Percentiles rank a stretch among this genome's conserved stretches.
Evolutionary conservation across 2,888 invertebrate species (phyloP).

Genomic region (Ennomos quercinarius): DNA sequence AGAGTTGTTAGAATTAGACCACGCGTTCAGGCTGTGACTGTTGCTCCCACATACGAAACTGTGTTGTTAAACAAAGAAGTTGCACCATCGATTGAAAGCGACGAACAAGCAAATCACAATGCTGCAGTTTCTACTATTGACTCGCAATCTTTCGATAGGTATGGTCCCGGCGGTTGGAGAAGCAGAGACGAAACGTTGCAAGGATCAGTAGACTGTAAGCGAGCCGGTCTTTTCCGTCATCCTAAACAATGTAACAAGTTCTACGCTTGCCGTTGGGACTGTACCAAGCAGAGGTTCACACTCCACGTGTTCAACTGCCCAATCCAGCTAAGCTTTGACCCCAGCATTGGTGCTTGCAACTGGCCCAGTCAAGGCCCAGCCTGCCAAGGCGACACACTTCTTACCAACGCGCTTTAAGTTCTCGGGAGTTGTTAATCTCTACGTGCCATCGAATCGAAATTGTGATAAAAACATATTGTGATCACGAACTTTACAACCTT

Average conservation of each 20-base stretch:
- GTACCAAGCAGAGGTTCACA: slow-evolving; percentile 90
- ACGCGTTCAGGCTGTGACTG: slow-evolving; percentile 69
- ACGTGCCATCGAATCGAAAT: slow-evolving; percentile 80
- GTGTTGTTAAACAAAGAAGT: slow-evolving; percentile 69
- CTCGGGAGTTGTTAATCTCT: slow-evolving; percentile 52
- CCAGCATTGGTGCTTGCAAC: slow-evolving; percentile 91
- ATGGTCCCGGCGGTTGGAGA: slow-evolving; percentile 87
- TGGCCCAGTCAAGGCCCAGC: slow-evolving; percentile 93
- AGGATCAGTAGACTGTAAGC: slow-evolving; percentile 86
- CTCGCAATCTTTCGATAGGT: slow-evolving; percentile 84
- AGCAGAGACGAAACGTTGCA: slow-evolving; percentile 86
- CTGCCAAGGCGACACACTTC: slow-evolving; percentile 89
- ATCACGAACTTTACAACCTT: slow-evolving; percentile 57
- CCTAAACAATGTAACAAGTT: slow-evolving; percentile 93
- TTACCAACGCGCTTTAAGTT: slow-evolving; percentile 81
- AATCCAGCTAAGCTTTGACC: slow-evolving; percentile 91
- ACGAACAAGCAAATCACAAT: slow-evolving; percentile 47
- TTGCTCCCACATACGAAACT: slow-evolving; percentile 75
- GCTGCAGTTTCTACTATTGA: slow-evolving; percentile 52
- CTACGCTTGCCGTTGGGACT: slow-evolving; percentile 93
- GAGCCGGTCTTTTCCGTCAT: slow-evolving; percentile 88
- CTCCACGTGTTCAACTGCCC: slow-evolving; percentile 92
- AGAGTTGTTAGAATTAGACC: slow-evolving; percentile 65
- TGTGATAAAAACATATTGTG: slow-evolving; percentile 68
- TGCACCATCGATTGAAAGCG: slow-evolving; percentile 52